Evolutionary conservation across 2,113 vertebrate genomes (phyloP).

Genomic region (Ictalurus furcatus): DNA sequence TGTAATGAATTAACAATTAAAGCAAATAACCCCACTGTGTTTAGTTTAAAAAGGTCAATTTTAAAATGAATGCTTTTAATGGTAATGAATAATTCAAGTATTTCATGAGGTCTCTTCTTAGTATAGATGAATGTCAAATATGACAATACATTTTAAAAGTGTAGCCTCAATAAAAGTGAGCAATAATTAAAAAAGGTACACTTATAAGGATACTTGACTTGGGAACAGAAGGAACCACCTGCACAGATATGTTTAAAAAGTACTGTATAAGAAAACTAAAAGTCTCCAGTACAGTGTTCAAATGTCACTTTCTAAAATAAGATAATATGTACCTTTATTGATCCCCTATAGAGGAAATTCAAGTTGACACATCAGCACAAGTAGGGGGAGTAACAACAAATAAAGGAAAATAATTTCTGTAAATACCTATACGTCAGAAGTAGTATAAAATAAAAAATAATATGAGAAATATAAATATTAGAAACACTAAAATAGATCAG

Average conservation of each 20-base stretch:
- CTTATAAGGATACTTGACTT: not conserved
- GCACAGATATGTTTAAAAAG: not conserved
- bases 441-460: too few species aligned
- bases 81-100: slow-evolving; percentile 3
- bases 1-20: not conserved
- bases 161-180: not conserved
- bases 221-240: not conserved
- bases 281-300: not conserved
- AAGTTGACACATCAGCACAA: too few species aligned
- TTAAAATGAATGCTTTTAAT: not conserved
- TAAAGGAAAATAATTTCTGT: too few species aligned
- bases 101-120: not conserved
- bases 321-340: too few species aligned
- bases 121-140: not conserved
- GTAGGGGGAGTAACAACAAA: too few species aligned
- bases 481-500: too few species aligned
- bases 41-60: not conserved
- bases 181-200: not conserved
- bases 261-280: not conserved
- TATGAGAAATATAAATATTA: too few species aligned
- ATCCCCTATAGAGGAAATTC: too few species aligned
- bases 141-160: not conserved
- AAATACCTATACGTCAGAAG: too few species aligned
- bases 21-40: not conserved
- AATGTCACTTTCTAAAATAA: not conserved